phyloP scores from a whole-genome alignment of 53 echinoderm and acorn worm species.

The Holothuria scabra region DNA sequence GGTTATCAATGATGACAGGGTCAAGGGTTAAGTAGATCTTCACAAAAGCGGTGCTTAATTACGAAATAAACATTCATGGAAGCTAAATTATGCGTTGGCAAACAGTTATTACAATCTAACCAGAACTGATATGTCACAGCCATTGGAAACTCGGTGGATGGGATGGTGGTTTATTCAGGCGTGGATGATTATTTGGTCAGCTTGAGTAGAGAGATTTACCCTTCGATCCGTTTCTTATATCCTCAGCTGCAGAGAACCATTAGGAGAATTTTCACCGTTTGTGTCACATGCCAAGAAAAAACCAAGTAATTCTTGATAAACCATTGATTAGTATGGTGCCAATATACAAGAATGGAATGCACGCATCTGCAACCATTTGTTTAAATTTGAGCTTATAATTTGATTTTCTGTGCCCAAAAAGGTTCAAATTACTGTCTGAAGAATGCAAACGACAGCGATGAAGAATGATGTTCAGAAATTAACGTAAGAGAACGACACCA shows the following conservation, averaged over 20 bases:
- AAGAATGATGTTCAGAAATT: too few relatives aligned
- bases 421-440: constrained; percentile 42
- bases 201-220: constrained; percentile 23
- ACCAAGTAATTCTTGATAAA: constrained; percentile 13
- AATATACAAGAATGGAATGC: constrained; percentile 14
- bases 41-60: too few relatives aligned
- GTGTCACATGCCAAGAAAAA: constrained; percentile 43
- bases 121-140: constrained; percentile 31
- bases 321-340: constrained; percentile 48
- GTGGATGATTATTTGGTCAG: constrained; percentile 36
- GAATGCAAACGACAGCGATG: constrained; percentile 2
- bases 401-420: constrained; percentile 36
- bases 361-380: constrained; percentile 44
- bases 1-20: too few relatives aligned
- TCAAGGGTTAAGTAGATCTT: too few relatives aligned
- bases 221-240: constrained; percentile 36
- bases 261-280: constrained; percentile 28
- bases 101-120: constrained; percentile 21
- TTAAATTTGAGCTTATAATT: constrained; percentile 25
- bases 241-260: constrained; percentile 43
- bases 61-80: too few relatives aligned
- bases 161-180: constrained; percentile 33
- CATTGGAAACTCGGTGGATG: background rate
- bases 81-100: constrained; percentile 2
- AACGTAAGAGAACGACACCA: too few relatives aligned